Conservation (phyloP, 2,888 invertebrate genomes). For the Tupiocoris notatus region DNA sequence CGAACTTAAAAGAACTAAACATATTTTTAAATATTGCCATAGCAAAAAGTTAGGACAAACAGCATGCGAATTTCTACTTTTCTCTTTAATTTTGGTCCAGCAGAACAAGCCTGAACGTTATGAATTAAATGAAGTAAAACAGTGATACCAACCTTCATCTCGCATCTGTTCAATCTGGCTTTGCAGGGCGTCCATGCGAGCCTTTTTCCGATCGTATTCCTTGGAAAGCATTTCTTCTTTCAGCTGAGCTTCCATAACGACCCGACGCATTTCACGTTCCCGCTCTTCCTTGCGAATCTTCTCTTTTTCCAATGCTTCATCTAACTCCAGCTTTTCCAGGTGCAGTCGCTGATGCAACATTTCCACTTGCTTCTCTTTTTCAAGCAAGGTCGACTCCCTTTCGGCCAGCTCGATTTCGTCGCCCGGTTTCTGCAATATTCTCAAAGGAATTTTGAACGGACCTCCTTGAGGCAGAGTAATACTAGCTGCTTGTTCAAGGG, state of each 20-base stretch:
- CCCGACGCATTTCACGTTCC: constrained; percentile 40
- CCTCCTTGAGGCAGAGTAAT: constrained; percentile 39
- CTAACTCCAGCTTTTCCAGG: constrained; percentile 24
- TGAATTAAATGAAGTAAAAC: too few relatives aligned
- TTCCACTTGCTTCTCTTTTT: constrained; percentile 47
- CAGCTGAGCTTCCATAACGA: constrained; percentile 32
- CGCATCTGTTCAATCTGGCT: constrained; percentile 44
- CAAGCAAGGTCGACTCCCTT: constrained; percentile 45
- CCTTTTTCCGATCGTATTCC: constrained; percentile 44
- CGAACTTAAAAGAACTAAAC: too few relatives aligned
- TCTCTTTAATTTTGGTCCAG: too few relatives aligned
- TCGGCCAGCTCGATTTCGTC: constrained; percentile 45
- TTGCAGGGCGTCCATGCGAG: constrained; percentile 35
- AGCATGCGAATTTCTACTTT: too few relatives aligned
- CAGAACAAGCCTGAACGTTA: too few relatives aligned
- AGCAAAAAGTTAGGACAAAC: too few relatives aligned
- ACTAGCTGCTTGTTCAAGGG: constrained; percentile 45
- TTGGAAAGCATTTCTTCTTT: constrained; percentile 44
- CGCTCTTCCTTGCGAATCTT: constrained; percentile 43
- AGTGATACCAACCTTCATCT: constrained; percentile 42
- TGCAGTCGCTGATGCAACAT: constrained; percentile 38
- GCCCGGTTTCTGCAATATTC: constrained; percentile 39
- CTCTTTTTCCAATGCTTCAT: constrained; percentile 42
- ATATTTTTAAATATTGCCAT: too few relatives aligned
- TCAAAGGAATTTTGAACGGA: constrained; percentile 18